Conservation (phyloP, 2,888 invertebrate genomes). For the Tanypteryx hageni region DNA sequence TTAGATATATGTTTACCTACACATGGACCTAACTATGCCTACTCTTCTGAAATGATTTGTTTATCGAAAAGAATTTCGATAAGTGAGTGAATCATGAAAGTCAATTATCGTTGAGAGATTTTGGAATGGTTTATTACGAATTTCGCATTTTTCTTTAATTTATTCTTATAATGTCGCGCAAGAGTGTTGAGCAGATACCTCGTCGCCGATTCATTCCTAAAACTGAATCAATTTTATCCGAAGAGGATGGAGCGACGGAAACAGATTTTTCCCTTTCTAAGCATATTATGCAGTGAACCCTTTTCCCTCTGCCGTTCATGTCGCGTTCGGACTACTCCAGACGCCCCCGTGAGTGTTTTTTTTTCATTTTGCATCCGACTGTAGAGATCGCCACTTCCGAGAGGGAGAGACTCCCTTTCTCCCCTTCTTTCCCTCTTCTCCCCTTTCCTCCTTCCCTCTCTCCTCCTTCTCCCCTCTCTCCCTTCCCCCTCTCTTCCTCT, state of each 20-base stretch:
- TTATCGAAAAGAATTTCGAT: no score
- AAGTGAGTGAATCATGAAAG: no score
- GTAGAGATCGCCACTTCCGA: constrained; percentile 49
- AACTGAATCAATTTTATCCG: constrained; percentile 31
- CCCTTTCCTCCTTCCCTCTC: neutral
- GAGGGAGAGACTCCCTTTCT: neutral
- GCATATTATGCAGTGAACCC: constrained; percentile 12
- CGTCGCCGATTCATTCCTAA: neutral
- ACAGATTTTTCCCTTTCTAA: constrained; percentile 33
- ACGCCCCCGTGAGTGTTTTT: neutral
- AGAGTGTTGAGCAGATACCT: neutral
- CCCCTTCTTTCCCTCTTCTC: neutral
- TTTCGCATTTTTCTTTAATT: neutral
- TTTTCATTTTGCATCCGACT: constrained; percentile 45
- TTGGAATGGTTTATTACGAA: no score
- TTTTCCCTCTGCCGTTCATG: constrained; percentile 30
- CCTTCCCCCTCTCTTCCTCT: neutral
- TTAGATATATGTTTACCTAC: no score
- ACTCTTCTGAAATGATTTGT: no score
- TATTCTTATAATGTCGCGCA: neutral
- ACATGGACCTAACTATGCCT: no score
- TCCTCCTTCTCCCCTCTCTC: neutral
- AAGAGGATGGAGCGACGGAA: constrained; percentile 20
- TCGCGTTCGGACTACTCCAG: constrained; percentile 51
- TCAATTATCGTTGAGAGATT: no score